Percentiles rank a stretch among this genome's conserved stretches.
Evolutionary conservation across 2,113 vertebrate species (phyloP).

Genomic region (Pomatostomus ruficeps): DNA sequence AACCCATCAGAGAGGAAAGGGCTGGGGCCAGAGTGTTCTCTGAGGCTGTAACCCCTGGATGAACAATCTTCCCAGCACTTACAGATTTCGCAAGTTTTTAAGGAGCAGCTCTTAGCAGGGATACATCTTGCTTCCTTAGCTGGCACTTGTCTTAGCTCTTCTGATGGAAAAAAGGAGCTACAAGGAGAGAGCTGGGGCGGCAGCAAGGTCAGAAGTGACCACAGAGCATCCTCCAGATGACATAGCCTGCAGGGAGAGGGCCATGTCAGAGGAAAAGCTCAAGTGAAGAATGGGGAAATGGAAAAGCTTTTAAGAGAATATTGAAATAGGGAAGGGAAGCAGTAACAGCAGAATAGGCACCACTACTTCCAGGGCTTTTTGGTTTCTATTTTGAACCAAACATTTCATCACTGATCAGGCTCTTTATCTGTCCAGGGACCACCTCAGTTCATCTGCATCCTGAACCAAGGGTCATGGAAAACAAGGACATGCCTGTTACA

Average conservation of each 20-base stretch:
- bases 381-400: neutral
- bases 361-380: neutral
- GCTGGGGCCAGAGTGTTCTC: neutral
- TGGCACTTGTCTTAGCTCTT: neutral
- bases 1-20: neutral
- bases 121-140: neutral
- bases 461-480: neutral
- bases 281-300: neutral
- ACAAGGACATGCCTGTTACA: accelerated
- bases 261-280: neutral
- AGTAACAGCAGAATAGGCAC: neutral
- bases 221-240: neutral
- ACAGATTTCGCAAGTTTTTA: neutral
- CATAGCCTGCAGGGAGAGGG: neutral
- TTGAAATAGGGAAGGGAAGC: neutral
- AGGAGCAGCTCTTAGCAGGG: neutral
- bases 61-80: neutral
- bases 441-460: neutral
- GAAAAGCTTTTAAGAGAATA: neutral
- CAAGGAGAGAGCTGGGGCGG: neutral
- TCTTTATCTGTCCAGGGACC: neutral
- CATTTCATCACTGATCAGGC: neutral
- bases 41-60: neutral
- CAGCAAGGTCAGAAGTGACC: neutral
- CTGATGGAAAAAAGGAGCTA: neutral